Percentiles rank a stretch among this genome's conserved stretches.
Evolutionary conservation across 2,888 invertebrate genomes (phyloP).

Genomic region (Amaurobius ferox): DNA sequence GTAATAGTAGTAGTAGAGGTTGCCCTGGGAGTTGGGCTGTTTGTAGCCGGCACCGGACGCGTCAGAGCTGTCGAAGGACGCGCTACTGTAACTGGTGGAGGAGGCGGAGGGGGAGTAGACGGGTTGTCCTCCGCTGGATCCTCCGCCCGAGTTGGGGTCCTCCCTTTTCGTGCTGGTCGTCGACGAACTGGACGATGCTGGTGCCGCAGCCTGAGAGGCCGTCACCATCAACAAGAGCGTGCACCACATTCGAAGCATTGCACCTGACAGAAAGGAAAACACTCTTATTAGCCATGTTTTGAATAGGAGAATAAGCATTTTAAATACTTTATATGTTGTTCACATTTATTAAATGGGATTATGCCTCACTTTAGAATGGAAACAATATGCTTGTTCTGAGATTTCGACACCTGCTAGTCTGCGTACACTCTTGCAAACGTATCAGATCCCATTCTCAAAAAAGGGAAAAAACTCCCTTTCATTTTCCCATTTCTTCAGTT

Average conservation of each 20-base stretch:
- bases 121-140: conserved; percentile 55
- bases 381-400: no score
- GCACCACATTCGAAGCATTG: conserved; percentile 57
- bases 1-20: conserved; percentile 74
- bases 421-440: no score
- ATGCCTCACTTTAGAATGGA: no score
- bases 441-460: no score
- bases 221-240: conserved; percentile 37
- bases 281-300: no score
- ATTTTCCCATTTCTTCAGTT: no score
- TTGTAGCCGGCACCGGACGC: conserved; percentile 33
- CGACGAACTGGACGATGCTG: conserved; percentile 1
- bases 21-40: conserved; percentile 66
- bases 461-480: no score
- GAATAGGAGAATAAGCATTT: no score
- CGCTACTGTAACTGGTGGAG: conserved; percentile 62
- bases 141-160: conserved; percentile 41
- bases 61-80: conserved; percentile 44
- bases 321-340: no score
- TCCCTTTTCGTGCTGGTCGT: conserved; percentile 56
- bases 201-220: conserved; percentile 23
- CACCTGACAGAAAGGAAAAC: conserved; percentile 28
- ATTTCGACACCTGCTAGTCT: no score
- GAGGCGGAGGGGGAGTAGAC: conserved; percentile 70
- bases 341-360: no score